Conservation (phyloP, 1,140 invertebrate genomes). For the Thalassaphorura encarpata region DNA sequence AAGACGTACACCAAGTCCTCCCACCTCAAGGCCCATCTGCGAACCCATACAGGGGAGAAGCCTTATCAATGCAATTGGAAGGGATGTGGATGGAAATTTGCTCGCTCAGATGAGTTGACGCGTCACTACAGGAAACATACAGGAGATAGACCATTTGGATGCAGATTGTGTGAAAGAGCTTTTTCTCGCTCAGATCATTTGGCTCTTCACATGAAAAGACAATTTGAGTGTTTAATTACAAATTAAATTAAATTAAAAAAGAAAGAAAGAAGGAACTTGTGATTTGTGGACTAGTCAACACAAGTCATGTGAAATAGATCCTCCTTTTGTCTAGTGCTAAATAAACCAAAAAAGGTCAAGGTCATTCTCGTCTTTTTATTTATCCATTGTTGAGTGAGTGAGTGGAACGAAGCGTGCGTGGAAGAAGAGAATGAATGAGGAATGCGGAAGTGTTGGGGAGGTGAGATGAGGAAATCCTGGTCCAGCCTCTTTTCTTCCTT, state of each 20-base stretch:
- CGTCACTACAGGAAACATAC: conserved; percentile 34
- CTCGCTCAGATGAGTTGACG: conserved; percentile 29
- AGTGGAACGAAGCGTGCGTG: too few relatives aligned
- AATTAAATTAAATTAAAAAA: too few relatives aligned
- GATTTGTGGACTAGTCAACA: background rate
- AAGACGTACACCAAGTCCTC: conserved; percentile 72
- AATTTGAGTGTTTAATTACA: conserved; percentile 37
- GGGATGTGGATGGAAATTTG: conserved; percentile 32
- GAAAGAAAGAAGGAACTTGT: background rate
- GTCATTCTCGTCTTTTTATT: too few relatives aligned
- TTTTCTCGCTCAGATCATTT: conserved; percentile 53
- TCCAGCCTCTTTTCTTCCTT: too few relatives aligned
- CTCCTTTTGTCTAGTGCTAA: too few relatives aligned
- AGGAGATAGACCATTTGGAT: conserved; percentile 30
- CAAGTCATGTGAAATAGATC: background rate
- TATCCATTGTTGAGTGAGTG: too few relatives aligned
- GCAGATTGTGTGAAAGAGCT: conserved; percentile 41
- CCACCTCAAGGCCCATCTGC: conserved; percentile 63
- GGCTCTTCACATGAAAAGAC: conserved; percentile 55
- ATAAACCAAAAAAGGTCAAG: too few relatives aligned
- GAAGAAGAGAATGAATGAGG: too few relatives aligned
- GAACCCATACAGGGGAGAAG: conserved; percentile 49
- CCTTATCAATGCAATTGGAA: conserved; percentile 32
- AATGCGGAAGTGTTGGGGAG: too few relatives aligned
- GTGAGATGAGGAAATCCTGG: too few relatives aligned